Evolutionary conservation across 2,888 invertebrate genomes (phyloP).

Genomic region (Tipula confusa): DNA sequence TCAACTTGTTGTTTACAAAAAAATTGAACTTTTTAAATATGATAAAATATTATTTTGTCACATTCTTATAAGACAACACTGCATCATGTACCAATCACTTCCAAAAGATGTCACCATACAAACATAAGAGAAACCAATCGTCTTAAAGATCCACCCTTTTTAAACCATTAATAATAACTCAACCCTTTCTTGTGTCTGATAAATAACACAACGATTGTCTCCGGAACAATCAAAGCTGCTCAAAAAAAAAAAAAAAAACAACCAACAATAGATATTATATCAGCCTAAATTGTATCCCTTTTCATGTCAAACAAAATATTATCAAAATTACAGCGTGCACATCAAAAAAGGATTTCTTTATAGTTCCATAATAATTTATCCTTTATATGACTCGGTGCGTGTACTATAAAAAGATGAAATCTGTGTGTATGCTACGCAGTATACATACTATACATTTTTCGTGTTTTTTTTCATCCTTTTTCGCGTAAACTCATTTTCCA

Average conservation of each 20-base stretch:
- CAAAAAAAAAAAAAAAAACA: neutral
- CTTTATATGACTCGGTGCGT: neutral
- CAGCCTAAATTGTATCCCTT: neutral
- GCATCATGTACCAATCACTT: neutral
- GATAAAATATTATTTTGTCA: too few relatives aligned
- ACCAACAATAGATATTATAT: neutral
- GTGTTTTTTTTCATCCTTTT: neutral
- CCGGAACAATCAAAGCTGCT: neutral
- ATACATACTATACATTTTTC: neutral
- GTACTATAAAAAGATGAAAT: neutral
- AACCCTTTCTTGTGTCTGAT: neutral
- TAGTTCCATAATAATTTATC: neutral
- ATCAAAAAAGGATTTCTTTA: neutral
- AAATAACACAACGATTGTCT: neutral
- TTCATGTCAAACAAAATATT: neutral
- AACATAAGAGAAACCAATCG: neutral
- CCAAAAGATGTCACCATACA: neutral
- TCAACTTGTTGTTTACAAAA: too few relatives aligned
- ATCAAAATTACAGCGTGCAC: constrained; percentile 14
- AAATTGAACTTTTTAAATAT: too few relatives aligned
- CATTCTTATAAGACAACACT: neutral
- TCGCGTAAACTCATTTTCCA: neutral
- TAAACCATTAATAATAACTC: neutral
- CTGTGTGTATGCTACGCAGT: neutral
- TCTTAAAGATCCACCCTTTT: neutral